Evolutionary conservation across 1,140 invertebrate species (phyloP).

Genomic region (Gonioctena quinquepunctata): DNA sequence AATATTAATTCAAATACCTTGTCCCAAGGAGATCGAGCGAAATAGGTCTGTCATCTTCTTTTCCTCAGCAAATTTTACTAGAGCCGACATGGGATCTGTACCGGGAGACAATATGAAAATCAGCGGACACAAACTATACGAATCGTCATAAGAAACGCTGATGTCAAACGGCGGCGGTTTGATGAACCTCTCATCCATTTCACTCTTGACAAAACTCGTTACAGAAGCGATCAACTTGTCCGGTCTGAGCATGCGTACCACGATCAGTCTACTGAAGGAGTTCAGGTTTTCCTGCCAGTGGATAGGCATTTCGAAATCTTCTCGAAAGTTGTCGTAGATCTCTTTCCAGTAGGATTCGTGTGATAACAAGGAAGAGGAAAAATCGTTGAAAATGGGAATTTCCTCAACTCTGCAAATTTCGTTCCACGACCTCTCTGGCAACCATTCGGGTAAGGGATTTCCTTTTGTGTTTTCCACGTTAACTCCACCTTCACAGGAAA

Average conservation of each 20-base stretch:
- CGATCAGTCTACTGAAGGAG: slow-evolving; percentile 78
- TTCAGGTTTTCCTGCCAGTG: slow-evolving; percentile 70
- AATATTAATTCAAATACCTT: slow-evolving; percentile 65
- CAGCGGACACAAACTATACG: slow-evolving; percentile 79
- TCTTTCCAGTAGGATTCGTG: slow-evolving; percentile 69
- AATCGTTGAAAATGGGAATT: slow-evolving; percentile 62
- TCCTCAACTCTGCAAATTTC: slow-evolving; percentile 78
- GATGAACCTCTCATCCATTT: slow-evolving; percentile 80
- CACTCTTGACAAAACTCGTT: slow-evolving; percentile 66
- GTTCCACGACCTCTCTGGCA: slow-evolving; percentile 81
- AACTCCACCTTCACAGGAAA: too few relatives aligned
- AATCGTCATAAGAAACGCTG: slow-evolving; percentile 80
- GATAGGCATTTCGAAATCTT: slow-evolving; percentile 63
- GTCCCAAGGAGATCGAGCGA: slow-evolving; percentile 86
- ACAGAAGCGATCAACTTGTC: slow-evolving; percentile 77
- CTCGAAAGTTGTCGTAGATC: slow-evolving; percentile 71
- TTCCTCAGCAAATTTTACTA: slow-evolving; percentile 79
- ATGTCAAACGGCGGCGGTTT: slow-evolving; percentile 89
- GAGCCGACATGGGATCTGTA: slow-evolving; percentile 82
- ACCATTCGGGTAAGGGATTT: slow-evolving; percentile 79
- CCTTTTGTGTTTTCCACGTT: slow-evolving; percentile 68
- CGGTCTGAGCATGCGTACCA: slow-evolving; percentile 79
- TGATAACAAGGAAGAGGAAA: background rate
- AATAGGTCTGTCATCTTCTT: slow-evolving; percentile 71
- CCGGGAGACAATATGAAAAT: slow-evolving; percentile 92